phyloP scores from a whole-genome alignment of 2,888 invertebrate genomes.

The Malacosoma neustria region DNA sequence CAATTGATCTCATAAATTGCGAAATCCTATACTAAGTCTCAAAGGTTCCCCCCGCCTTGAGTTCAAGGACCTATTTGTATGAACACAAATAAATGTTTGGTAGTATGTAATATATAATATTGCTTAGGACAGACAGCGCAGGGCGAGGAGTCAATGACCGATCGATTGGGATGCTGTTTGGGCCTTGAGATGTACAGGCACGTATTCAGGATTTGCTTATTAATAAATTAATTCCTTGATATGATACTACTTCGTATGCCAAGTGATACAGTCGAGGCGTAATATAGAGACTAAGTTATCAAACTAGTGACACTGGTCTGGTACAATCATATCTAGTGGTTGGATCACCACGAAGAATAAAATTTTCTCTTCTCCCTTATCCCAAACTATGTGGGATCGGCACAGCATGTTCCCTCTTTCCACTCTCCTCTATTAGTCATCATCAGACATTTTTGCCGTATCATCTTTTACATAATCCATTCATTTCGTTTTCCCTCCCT shows the following conservation, averaged over 20 bases:
- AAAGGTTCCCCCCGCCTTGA: conserved; percentile 2
- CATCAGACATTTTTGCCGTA: too few relatives aligned
- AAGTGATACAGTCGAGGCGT: neutral
- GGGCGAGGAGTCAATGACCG: conserved; percentile 31
- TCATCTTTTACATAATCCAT: too few relatives aligned
- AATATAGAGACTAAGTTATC: neutral
- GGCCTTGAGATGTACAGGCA: conserved; percentile 29
- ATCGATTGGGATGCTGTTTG: conserved; percentile 56
- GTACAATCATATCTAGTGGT: too few relatives aligned
- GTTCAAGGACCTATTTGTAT: conserved; percentile 17
- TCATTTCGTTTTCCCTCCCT: too few relatives aligned
- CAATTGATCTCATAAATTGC: neutral
- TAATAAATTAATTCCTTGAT: neutral
- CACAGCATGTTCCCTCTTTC: too few relatives aligned
- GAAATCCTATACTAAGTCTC: neutral
- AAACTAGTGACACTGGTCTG: neutral
- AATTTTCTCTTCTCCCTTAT: too few relatives aligned
- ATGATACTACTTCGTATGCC: neutral
- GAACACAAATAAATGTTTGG: conserved; percentile 3
- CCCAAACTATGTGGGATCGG: too few relatives aligned
- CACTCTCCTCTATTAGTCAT: too few relatives aligned
- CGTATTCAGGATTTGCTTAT: conserved; percentile 16
- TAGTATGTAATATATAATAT: conserved; percentile 21
- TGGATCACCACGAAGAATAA: too few relatives aligned
- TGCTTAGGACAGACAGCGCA: conserved; percentile 37